Conservation (phyloP, 1,140 invertebrate genomes). For the Eriosoma lanigerum region DNA sequence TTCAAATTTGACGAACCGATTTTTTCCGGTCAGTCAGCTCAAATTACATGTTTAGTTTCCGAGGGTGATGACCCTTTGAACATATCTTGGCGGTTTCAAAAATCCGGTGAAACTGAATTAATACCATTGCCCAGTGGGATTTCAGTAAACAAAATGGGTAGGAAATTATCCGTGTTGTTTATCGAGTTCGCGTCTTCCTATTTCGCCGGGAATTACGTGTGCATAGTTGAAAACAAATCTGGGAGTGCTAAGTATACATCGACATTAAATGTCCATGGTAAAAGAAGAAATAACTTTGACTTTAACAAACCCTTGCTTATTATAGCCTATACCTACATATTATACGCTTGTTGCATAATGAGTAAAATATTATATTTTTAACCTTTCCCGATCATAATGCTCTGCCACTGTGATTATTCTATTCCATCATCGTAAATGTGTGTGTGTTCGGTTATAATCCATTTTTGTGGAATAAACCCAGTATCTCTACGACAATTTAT, state of each 20-base stretch:
- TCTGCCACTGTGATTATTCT: too few relatives aligned
- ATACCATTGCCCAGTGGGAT: slow-evolving; percentile 55
- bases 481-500: too few relatives aligned
- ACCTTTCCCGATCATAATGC: too few relatives aligned
- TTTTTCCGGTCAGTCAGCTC: slow-evolving; percentile 61
- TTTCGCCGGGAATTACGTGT: slow-evolving; percentile 62
- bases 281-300: slow-evolving; percentile 33
- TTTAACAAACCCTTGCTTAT: slow-evolving; percentile 57
- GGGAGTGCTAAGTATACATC: slow-evolving; percentile 59
- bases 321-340: neutral
- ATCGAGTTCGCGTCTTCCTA: slow-evolving; percentile 61
- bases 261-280: slow-evolving; percentile 58
- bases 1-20: slow-evolving; percentile 61
- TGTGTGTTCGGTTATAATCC: too few relatives aligned
- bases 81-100: slow-evolving; percentile 57
- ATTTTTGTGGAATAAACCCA: too few relatives aligned
- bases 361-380: neutral
- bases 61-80: slow-evolving; percentile 59
- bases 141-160: slow-evolving; percentile 64
- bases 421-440: too few relatives aligned
- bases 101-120: slow-evolving; percentile 44
- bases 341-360: neutral
- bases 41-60: slow-evolving; percentile 57
- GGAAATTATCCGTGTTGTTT: slow-evolving; percentile 69
- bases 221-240: slow-evolving; percentile 59